Conservation (phyloP, 2,113 vertebrate species). For the Semnornis frantzii region DNA sequence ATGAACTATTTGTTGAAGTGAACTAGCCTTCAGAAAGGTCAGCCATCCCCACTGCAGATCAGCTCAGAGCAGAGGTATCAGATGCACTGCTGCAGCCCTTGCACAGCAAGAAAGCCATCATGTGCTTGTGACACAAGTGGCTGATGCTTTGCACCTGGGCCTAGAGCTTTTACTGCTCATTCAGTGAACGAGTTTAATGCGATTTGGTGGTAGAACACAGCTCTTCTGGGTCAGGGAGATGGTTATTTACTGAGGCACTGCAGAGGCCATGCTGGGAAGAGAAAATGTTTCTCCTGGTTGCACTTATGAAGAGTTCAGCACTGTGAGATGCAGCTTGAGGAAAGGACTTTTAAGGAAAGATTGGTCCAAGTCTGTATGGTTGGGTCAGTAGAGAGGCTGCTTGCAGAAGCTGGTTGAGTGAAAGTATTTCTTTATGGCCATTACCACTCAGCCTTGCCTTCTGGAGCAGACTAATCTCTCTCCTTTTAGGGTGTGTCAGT, state of each 20-base stretch:
- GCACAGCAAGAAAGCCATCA: accelerated
- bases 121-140: background rate
- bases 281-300: background rate
- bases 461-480: conserved; percentile 38
- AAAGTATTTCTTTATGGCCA: conserved; percentile 37
- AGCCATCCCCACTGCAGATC: accelerated
- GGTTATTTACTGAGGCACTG: background rate
- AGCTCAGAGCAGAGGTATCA: background rate
- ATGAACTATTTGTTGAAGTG: background rate
- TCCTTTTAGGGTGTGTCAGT: conserved; percentile 34
- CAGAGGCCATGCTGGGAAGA: background rate
- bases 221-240: background rate
- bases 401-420: conserved; percentile 11
- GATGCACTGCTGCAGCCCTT: background rate
- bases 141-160: background rate
- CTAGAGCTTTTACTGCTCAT: background rate
- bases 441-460: conserved; percentile 40
- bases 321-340: background rate
- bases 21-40: background rate
- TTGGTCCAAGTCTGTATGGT: background rate
- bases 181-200: background rate
- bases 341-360: background rate
- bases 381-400: background rate
- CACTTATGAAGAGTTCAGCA: background rate
- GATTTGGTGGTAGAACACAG: background rate